phyloP scores from a whole-genome alignment of 2,797 vertebrate genomes.

The Ciconia nigra region DNA sequence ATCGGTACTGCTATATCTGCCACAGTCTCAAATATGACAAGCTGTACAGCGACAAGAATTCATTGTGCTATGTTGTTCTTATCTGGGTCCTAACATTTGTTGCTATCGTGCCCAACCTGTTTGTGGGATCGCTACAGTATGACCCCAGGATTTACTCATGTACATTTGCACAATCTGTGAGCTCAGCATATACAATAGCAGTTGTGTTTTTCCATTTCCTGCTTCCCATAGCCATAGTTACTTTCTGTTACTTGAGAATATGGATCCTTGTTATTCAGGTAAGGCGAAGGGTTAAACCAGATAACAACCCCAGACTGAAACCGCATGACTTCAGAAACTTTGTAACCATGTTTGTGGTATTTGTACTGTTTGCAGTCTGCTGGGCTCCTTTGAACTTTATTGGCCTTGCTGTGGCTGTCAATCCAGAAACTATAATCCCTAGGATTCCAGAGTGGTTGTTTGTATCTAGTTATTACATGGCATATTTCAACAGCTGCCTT shows the following conservation, averaged over 20 bases:
- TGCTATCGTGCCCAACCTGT: constrained; percentile 92
- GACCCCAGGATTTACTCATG: constrained; percentile 94
- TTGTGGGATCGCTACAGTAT: constrained; percentile 89
- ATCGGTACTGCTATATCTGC: constrained; percentile 97
- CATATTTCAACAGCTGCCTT: constrained; percentile 99
- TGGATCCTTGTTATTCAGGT: constrained; percentile 86
- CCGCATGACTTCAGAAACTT: constrained; percentile 94
- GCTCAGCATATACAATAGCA: constrained; percentile 87
- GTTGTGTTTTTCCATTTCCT: constrained; percentile 94
- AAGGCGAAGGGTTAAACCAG: constrained; percentile 87
- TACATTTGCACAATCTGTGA: constrained; percentile 91
- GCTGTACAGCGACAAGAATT: constrained; percentile 91
- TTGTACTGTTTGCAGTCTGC: constrained; percentile 95
- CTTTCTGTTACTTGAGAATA: constrained; percentile 87
- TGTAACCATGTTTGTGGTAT: constrained; percentile 96
- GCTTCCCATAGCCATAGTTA: constrained; percentile 81
- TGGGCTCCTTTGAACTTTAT: constrained; percentile 98
- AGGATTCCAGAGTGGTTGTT: constrained; percentile 96
- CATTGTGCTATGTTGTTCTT: constrained; percentile 87
- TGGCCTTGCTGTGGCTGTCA: constrained; percentile 90
- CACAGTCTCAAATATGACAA: constrained; percentile 94
- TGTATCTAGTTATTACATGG: constrained; percentile 96
- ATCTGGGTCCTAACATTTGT: constrained; percentile 91
- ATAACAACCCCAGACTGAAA: constrained; percentile 86
- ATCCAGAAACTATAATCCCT: constrained; percentile 80